Percentiles rank a stretch among this genome's conserved stretches.
Evolutionary conservation across 2,888 invertebrate genomes (phyloP).

Genomic region (Coelopa pilipes): DNA sequence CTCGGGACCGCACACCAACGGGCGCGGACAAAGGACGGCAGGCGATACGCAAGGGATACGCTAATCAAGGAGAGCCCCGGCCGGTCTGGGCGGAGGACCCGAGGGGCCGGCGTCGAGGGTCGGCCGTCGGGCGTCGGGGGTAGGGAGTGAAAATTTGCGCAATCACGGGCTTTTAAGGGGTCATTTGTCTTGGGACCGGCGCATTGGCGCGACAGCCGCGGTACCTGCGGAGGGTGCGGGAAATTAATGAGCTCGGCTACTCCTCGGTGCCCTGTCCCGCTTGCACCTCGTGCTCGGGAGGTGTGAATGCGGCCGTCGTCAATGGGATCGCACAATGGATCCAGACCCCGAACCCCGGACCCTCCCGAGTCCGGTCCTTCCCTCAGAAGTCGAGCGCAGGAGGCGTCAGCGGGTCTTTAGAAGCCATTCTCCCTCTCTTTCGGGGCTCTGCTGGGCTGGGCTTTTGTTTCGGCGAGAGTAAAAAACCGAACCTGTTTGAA

Average conservation of each 20-base stretch:
- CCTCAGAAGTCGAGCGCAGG: neutral
- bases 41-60: constrained; percentile 22
- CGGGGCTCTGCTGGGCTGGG: too few relatives aligned
- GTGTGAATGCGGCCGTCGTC: constrained; percentile 34
- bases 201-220: constrained; percentile 26
- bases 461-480: too few relatives aligned
- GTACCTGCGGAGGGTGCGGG: constrained; percentile 9
- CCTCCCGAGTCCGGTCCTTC: too few relatives aligned
- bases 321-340: constrained; percentile 12
- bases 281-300: constrained; percentile 30
- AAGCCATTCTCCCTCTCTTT: too few relatives aligned
- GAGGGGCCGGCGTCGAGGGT: too few relatives aligned
- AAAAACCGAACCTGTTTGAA: constrained; percentile 36
- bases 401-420: constrained; percentile 40
- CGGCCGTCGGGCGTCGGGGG: too few relatives aligned
- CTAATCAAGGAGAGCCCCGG: too few relatives aligned
- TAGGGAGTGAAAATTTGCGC: constrained; percentile 38
- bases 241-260: constrained; percentile 18
- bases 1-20: constrained; percentile 47
- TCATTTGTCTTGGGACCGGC: constrained; percentile 46
- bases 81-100: too few relatives aligned
- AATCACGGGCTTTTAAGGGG: constrained; percentile 39
- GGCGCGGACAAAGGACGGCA: neutral
- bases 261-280: constrained; percentile 12
- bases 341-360: too few relatives aligned